Base-by-base conservation (phyloP, 1,140 invertebrate species). In the Condylostylus longicornis region DNA sequence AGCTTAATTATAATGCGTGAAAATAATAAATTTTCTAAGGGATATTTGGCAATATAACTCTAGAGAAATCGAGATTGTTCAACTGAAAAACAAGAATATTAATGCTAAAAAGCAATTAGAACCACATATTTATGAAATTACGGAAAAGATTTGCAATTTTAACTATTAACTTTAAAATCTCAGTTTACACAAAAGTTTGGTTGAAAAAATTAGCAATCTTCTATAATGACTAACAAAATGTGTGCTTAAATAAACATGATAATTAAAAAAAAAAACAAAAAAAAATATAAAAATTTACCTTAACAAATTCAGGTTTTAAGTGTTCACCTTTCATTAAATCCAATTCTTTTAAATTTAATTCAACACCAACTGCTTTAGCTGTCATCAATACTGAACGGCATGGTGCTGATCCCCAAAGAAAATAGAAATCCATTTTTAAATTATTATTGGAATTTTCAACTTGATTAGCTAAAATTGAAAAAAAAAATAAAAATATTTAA, bases 261-360 rank as follows among this genome's bases (percentile, higher is more conserved):
- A 27, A 6, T 10, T 10, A 23, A 23, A 23, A n/a, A 27, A 4
- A 27, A 27, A 27, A 27, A 27, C 17, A 35, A 14, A 17, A 27
- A 9, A 14, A 10, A 22, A 18, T 14, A 17, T 12, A 27, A 13
- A 22, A 14, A 30, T 40, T 46, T 65, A 81, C 78, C 67, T 82
- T 79, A n/a, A 81, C 5, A 52, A 70, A 86, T 52, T 83, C 76
- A 7, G 79, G 75, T 44, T 66, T 76, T 39, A 73, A 53, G 37
- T 82, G 71, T 42, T 82, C 78, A 1, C 70, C 69, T 1, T 62
- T 60, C 46, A 69, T 54, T 1, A 83, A 53, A 49, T 81, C 68
- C 2, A 73, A 61, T n/a, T 71, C 49, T 53, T 76, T 79, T 17
- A 80, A 54, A 51, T 86, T 79, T 10, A 85, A 50, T 35, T 82